Percentiles rank a stretch among this genome's conserved stretches.
These are phyloP conservation scores for Eueremaeus valkanovi DNA, from an alignment of 2,888 invertebrate species.

Conservation along the genomic window DNA sequence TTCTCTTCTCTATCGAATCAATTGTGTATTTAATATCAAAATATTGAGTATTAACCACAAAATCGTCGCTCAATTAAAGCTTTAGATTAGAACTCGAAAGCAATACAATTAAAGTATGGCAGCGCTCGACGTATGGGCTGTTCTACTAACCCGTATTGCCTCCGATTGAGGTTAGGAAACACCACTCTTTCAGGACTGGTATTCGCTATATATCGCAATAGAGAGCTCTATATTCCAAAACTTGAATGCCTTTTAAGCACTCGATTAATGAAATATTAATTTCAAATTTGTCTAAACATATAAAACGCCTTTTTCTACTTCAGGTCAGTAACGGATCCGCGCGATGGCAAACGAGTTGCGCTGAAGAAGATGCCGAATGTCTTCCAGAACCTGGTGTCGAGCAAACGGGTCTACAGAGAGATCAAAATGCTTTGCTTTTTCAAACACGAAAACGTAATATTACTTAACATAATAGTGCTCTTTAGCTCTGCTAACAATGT, in stretches of 20 bases:
- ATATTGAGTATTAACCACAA: too few relatives aligned
- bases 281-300: not conserved
- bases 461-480: not conserved
- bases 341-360: conserved; percentile 95
- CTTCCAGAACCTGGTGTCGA: conserved; percentile 98
- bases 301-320: conserved; percentile 53
- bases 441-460: conserved; percentile 95
- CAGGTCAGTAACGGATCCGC: conserved; percentile 99
- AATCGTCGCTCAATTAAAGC: not conserved
- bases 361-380: conserved; percentile 99
- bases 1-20: too few relatives aligned
- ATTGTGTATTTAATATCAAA: too few relatives aligned
- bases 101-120: not conserved
- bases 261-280: not conserved
- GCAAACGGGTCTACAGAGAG: conserved; percentile 97
- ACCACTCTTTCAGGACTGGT: conserved; percentile 6
- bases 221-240: not conserved
- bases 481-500: conserved; percentile 53
- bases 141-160: conserved; percentile 12
- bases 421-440: conserved; percentile 99
- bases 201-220: not conserved
- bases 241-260: not conserved
- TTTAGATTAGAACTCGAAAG: not conserved
- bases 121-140: not conserved
- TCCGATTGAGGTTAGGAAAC: conserved; percentile 5